Percentiles rank a stretch among this genome's conserved stretches.
Conservation (phyloP, 23 tunicate species). For the Styela plicata region DNA sequence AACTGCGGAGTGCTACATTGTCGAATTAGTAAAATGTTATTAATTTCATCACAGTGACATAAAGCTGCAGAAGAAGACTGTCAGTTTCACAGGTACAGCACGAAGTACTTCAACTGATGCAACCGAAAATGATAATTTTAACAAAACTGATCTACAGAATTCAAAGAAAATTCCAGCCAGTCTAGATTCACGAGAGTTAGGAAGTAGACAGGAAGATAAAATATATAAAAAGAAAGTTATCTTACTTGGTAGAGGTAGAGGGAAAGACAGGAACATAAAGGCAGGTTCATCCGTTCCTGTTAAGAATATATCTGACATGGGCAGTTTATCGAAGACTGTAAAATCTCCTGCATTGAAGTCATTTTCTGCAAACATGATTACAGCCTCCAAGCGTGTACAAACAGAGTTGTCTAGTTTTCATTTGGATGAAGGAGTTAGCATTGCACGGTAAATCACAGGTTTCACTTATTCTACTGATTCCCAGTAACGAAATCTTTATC, state of each 20-base stretch:
- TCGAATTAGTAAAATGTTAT: too few relatives aligned
- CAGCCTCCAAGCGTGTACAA: not conserved
- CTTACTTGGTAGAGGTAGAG: not conserved
- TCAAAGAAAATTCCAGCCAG: not conserved
- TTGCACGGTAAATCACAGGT: too few relatives aligned
- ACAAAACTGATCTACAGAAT: not conserved
- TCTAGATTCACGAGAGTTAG: not conserved
- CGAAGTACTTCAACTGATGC: not conserved
- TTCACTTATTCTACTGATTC: too few relatives aligned
- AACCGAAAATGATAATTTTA: not conserved
- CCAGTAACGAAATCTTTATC: too few relatives aligned
- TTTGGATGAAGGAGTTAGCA: too few relatives aligned
- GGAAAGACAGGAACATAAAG: not conserved
- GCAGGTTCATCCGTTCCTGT: not conserved
- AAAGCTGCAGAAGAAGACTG: not conserved
- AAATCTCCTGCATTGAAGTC: not conserved
- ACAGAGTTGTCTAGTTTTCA: too few relatives aligned
- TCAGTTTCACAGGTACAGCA: conserved; percentile 6
- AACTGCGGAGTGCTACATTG: too few relatives aligned
- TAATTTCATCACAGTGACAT: not conserved
- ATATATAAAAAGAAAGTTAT: not conserved
- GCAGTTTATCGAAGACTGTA: not conserved
- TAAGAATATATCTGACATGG: not conserved
- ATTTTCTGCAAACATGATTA: not conserved
- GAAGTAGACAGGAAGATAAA: not conserved